A percentile compares a stretch with the other conserved stretches of the same genome.
These are phyloP conservation scores for Scaptomyza tumidula DNA, from an alignment of 2,888 invertebrate species.

Conservation along the genomic window DNA sequence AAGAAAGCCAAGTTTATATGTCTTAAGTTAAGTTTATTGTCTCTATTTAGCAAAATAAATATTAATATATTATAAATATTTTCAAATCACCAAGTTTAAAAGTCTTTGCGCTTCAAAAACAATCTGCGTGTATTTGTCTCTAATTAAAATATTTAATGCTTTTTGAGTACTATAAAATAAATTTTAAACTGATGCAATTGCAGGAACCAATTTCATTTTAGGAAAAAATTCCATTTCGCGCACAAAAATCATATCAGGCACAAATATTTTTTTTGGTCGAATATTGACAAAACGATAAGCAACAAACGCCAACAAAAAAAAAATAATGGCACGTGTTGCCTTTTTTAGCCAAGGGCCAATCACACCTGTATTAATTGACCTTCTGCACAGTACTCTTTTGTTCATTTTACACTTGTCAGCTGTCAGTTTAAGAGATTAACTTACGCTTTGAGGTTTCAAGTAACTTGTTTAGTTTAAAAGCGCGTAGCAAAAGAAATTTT, in stretches of 20 bases:
- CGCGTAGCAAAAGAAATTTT: constrained; percentile 9
- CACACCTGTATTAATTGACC: constrained; percentile 26
- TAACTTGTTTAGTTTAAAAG: background rate
- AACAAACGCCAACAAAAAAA: background rate
- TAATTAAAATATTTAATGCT: too few relatives aligned
- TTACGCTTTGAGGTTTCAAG: constrained; percentile 19
- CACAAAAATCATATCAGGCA: constrained; percentile 33
- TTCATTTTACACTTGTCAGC: background rate
- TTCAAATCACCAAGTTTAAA: too few relatives aligned
- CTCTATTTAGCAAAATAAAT: too few relatives aligned
- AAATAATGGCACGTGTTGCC: constrained; percentile 36
- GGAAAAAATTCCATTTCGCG: constrained; percentile 27
- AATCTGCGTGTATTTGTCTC: too few relatives aligned
- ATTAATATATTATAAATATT: too few relatives aligned
- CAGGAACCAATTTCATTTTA: constrained; percentile 33
- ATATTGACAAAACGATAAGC: too few relatives aligned
- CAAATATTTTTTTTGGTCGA: constrained; percentile 2
- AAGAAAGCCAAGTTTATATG: too few relatives aligned
- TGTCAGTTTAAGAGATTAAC: background rate
- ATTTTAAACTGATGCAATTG: constrained; percentile 23
- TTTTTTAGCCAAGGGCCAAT: constrained; percentile 1
- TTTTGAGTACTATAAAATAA: background rate
- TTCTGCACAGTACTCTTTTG: constrained; percentile 1
- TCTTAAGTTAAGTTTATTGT: too few relatives aligned
- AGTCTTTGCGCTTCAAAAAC: too few relatives aligned